Evolutionary conservation across 2,113 vertebrate genomes (phyloP).

Genomic region (Potamarius usumacintae): DNA sequence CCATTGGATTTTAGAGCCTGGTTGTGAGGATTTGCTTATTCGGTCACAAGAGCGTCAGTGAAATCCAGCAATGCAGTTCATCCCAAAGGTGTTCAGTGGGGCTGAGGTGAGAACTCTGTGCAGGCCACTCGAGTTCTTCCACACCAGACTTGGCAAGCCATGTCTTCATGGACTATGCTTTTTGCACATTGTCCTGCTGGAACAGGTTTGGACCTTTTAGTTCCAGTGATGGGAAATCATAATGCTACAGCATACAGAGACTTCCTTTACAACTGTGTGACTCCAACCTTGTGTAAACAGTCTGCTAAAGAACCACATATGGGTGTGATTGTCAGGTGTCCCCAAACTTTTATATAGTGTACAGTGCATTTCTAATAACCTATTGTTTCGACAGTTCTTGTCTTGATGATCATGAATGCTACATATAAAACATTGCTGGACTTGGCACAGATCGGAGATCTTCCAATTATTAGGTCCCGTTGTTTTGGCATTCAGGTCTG

Average conservation of each 20-base stretch:
- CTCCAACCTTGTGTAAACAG: background rate
- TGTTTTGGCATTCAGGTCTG: too few species aligned
- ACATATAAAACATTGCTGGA: too few species aligned
- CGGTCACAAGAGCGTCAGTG: background rate
- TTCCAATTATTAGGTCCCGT: too few species aligned
- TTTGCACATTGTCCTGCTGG: background rate
- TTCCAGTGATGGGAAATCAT: background rate
- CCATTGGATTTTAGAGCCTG: background rate
- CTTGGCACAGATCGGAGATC: too few species aligned
- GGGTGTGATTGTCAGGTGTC: background rate
- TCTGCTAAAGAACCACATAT: too few species aligned
- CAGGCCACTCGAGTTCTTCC: background rate
- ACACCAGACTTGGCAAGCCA: background rate
- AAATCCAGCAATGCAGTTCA: background rate
- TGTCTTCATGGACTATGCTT: background rate
- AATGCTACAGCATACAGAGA: background rate
- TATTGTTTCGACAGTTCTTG: too few species aligned
- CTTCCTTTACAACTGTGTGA: background rate
- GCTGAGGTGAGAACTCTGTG: background rate
- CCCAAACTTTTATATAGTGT: background rate
- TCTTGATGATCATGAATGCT: too few species aligned
- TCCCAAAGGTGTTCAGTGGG: background rate
- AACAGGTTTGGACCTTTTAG: background rate
- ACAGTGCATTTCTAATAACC: too few species aligned
- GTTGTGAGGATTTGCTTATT: background rate